Evolutionary conservation across 2,113 vertebrate genomes (phyloP), one percentile per base, ranked within the genome.

Genomic region (Brachionichthys hirsutus): DNA sequence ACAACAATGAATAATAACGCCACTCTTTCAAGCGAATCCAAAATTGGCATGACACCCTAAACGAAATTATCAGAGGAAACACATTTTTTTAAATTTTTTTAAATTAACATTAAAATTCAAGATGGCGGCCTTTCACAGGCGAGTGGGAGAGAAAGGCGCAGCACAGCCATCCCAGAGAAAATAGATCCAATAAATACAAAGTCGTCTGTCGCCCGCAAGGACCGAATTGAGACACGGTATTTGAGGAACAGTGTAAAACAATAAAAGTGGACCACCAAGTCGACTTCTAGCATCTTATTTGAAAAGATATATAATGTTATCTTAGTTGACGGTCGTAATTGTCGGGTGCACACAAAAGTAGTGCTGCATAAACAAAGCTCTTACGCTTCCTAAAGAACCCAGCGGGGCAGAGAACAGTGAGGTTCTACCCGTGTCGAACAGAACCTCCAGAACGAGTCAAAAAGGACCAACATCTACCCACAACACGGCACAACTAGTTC

Each of bases 71-170:
- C 81, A 83, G 72, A 85, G 86, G 73, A 88, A 88, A 90, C 80
- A 83, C 82, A 85, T 89, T 81, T 84, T 77, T 86, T 80, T 62
- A 35, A 35, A 35, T 58, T 60, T 42, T 22, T 15, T 86, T 84
- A 89, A 90, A 89, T 89, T 87, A 87, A 87, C 89, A 92, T 93
- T 90, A 92, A 90, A 92, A 91, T 93, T 89, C 90, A 93, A 93
- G 88, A 92, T 93, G 91, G 91, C 91, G 90, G 77, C 84, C 78
- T 50, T 54, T 84, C 80, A 86, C 67, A 54, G 72, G 72, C 50
- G 59, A 83, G 66, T 67, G 74, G 55, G 73, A 70, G 81, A 85
- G 79, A 67, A 70, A 80, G 88, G 68, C 90, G 88, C 74, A 90
- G 71, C 85, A 86, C 90, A 30, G 76, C 88, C 85, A 19, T 81